Percentiles rank a stretch among this genome's conserved stretches.
Evolutionary conservation across 2,113 vertebrate genomes (phyloP).

Genomic region (Melanerpes formicivorus): DNA sequence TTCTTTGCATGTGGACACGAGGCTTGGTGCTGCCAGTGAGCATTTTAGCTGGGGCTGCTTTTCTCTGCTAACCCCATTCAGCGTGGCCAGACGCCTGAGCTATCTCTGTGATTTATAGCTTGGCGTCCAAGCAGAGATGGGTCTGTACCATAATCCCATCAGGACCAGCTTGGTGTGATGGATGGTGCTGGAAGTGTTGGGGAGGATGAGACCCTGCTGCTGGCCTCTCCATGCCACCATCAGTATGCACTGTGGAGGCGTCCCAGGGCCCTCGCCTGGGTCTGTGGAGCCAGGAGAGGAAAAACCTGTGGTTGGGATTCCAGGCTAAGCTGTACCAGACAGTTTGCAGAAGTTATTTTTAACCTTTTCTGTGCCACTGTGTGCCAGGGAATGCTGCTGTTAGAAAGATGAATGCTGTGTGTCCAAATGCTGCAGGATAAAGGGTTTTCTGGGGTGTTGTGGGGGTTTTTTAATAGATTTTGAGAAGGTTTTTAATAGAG

Average conservation of each 20-base stretch:
- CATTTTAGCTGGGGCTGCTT: not conserved
- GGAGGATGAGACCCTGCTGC: not conserved
- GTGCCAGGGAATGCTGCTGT: fast-evolving
- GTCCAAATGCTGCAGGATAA: not conserved
- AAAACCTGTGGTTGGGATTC: not conserved
- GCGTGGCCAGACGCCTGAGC: fast-evolving
- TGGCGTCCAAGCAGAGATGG: not conserved
- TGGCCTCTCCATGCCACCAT: fast-evolving
- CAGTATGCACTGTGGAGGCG: fast-evolving
- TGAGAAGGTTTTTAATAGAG: not conserved
- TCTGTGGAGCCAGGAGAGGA: not conserved
- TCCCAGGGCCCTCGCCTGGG: fast-evolving
- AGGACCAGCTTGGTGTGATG: not conserved
- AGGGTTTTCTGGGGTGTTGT: not conserved
- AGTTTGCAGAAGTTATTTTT: not conserved
- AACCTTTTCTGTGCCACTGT: not conserved
- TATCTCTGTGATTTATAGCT: not conserved
- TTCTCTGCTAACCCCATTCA: not conserved
- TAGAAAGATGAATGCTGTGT: not conserved
- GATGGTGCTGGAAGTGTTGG: not conserved
- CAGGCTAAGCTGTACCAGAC: not conserved
- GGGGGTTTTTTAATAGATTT: not conserved
- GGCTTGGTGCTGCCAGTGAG: not conserved
- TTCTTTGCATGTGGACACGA: fast-evolving
- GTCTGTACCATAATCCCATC: fast-evolving